Evolutionary conservation across 2,113 vertebrate species (phyloP), one percentile per base, ranked within the genome.

Genomic region (Plectropomus leopardus): DNA sequence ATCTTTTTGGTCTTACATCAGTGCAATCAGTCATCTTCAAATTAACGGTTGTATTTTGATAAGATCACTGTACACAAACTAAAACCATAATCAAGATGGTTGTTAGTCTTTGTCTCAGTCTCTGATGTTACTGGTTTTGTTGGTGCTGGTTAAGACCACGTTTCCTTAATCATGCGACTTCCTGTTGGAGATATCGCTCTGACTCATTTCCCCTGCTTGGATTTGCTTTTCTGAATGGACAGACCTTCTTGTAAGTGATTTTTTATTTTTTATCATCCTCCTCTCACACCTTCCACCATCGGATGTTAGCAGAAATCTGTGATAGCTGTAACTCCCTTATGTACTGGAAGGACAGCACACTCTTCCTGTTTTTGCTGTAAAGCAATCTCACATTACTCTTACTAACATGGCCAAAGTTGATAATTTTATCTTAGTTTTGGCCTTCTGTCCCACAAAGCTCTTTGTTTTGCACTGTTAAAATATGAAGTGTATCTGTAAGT

Each of bases 251-350:
- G n/a, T n/a, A 42, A 69, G 30, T 57, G 30, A 51, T 30, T 44
- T 45, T 69, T 65, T 66, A n/a, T n/a, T n/a, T 47, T 69, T 70
- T 47, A 61, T 76, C n/a, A 26, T 61, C 30, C 50, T 15, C 47
- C 53, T 84, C 77, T 74, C n/a, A 51, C 53, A 61, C 71, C 55
- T 34, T 42, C n/a, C n/a, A 51, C 45, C 48, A 42, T 50, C 48
- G 23, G 7, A 36, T 24, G 5, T 30, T n/a, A 28, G 5, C 13
- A 68, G 23, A 72, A 36, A 47, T 59, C 24, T 58, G 32, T 36
- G 24, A 26, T 60, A 59, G 10, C 34, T 58, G 42, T 10, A 34
- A 44, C 40, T 65, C 51, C 30, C 19, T 2, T 40, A 66, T 23
- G 61, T 10, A 4, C 24, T 5, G 26, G 19, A 71, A 58, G 24